phyloP scores from a whole-genome alignment of 1,140 invertebrate species.

The Drosophila bocki region DNA sequence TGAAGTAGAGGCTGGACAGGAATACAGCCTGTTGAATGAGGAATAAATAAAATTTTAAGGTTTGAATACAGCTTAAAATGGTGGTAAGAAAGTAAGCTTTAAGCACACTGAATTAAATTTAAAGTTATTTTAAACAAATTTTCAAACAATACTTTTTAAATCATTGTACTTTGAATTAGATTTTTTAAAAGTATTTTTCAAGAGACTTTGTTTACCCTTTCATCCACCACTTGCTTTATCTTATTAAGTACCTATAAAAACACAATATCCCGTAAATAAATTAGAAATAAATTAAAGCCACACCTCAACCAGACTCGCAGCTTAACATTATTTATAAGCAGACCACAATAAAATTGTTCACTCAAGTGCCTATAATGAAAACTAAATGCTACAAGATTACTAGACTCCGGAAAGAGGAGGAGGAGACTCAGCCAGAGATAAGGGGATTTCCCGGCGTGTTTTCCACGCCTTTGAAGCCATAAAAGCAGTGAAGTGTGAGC shows the following conservation, averaged over 20 bases:
- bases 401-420: conserved; percentile 7
- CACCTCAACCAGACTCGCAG: conserved; percentile 2
- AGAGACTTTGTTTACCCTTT: neutral
- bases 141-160: neutral
- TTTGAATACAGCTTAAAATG: neutral
- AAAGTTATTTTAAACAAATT: neutral
- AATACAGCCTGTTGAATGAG: neutral
- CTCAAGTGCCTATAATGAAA: conserved; percentile 79
- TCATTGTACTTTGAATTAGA: neutral
- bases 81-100: neutral
- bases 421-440: conserved; percentile 7
- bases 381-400: conserved; percentile 70
- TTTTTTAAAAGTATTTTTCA: neutral
- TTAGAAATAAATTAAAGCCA: conserved; percentile 25
- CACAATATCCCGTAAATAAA: neutral
- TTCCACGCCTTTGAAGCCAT: conserved; percentile 47
- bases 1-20: too few relatives aligned
- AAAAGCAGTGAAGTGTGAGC: conserved; percentile 61
- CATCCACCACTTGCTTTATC: neutral
- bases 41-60: neutral
- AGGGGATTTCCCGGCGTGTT: conserved; percentile 41
- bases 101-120: neutral
- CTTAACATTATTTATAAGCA: conserved; percentile 44
- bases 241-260: neutral
- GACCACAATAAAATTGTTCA: conserved; percentile 45